Conservation (phyloP, 1,140 invertebrate species). For the Drosophila tsacasi region DNA sequence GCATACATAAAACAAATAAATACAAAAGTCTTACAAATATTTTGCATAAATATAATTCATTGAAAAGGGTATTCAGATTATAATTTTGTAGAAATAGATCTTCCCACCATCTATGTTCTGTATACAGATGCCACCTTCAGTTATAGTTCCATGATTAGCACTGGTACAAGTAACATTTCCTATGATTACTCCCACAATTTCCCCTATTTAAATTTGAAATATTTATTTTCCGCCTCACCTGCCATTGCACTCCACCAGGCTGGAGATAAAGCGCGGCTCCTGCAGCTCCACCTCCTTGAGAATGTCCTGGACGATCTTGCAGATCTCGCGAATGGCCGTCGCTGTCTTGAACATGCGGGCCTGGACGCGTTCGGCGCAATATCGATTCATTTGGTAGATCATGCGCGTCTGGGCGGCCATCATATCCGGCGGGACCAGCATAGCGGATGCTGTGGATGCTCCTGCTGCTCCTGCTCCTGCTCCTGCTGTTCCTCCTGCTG, state of each 20-base stretch:
- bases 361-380: slow-evolving; percentile 96
- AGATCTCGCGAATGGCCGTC: slow-evolving; percentile 96
- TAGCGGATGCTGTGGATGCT: slow-evolving; percentile 7
- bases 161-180: no score
- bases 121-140: no score
- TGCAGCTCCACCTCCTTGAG: slow-evolving; percentile 98
- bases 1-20: neutral
- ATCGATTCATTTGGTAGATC: slow-evolving; percentile 97
- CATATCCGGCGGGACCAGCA: slow-evolving; percentile 94
- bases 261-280: slow-evolving; percentile 97
- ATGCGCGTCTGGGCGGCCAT: slow-evolving; percentile 94
- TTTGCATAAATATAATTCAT: neutral
- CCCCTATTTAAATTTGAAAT: neutral
- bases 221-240: slow-evolving; percentile 50
- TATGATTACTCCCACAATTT: neutral
- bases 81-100: no score
- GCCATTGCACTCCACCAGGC: slow-evolving; percentile 89
- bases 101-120: no score
- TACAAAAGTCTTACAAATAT: no score
- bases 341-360: slow-evolving; percentile 92
- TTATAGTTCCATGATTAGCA: no score
- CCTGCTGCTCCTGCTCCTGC: neutral
- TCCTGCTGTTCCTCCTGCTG: neutral
- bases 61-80: neutral
- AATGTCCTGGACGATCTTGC: slow-evolving; percentile 97